Base-by-base conservation (phyloP, 2,888 invertebrate genomes). In the Hirtodrosophila cameraria region DNA sequence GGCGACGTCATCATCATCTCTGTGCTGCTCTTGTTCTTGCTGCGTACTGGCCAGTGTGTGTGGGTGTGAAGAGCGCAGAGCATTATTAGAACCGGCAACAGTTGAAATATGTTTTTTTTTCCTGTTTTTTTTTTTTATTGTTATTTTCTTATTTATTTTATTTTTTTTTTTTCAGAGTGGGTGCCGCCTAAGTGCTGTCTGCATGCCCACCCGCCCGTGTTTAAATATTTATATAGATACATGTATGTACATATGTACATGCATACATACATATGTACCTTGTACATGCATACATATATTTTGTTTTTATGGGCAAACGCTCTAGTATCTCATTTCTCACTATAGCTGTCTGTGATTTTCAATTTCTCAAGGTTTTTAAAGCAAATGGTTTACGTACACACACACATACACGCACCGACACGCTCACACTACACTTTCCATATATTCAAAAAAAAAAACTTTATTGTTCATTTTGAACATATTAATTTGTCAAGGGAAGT, bases 301-400 rank as follows among this genome's bases (percentile, higher is more conserved):
- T 85, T 65, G 64, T 78, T 85, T 77, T 85, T 82, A 85, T 85
- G 79, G 79, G 60, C 64, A 77, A 86, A 76, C 58, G 73, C 65
- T 80, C 73, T 86, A 81, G 86, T 81, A 83, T 86, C 77, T 81
- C 84, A 86, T 84, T 81, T 86, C 67, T 80, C 55, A 64, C 49
- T 46, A 31, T 64, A 59, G 70, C 66, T 59, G 76, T 57, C 59
- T 79, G 50, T 81, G 78, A 79, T 78, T 79, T 79, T 78, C 62
- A 65, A 67, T 74, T 79, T 85, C 60, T 81, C 85, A 79, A 79
- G 78, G 78, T 85, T 79, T 79, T 53, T 18, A 50, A 63, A 66
- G 58, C 66, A 60, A 61, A 57, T 58, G 64, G 65, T 63, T 71
- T 77, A 50, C 74, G 77, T 60, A 54, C 69, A 63, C 53, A 59